Conservation (phyloP, 1,140 invertebrate genomes). For the Charaxes varanes region DNA sequence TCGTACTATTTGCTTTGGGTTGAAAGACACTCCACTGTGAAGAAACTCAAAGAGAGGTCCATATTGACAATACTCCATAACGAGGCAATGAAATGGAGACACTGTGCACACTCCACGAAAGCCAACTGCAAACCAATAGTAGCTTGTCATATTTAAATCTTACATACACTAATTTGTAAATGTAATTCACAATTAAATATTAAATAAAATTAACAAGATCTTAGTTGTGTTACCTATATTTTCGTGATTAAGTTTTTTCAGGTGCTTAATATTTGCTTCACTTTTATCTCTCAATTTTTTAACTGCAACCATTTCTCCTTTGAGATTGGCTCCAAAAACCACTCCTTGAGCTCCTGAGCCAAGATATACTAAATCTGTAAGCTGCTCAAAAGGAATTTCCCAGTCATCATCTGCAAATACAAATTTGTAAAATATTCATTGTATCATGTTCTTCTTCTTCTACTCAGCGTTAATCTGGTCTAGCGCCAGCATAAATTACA, state of each 20-base stretch:
- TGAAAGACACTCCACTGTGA: conserved; percentile 83
- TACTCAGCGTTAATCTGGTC: no score
- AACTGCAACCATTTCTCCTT: conserved; percentile 92
- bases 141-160: background rate
- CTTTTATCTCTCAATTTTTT: conserved; percentile 96
- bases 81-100: conserved; percentile 94
- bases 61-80: conserved; percentile 98
- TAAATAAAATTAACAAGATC: no score
- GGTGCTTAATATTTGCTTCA: conserved; percentile 96
- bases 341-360: conserved; percentile 97
- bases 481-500: no score
- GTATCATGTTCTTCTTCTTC: no score
- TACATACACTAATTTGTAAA: background rate
- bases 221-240: conserved; percentile 92
- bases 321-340: conserved; percentile 92
- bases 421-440: background rate
- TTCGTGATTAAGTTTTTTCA: conserved; percentile 95
- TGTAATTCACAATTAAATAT: no score
- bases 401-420: conserved; percentile 89
- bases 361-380: conserved; percentile 93
- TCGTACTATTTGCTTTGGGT: conserved; percentile 87
- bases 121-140: conserved; percentile 76
- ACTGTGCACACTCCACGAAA: conserved; percentile 97
- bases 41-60: conserved; percentile 95
- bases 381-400: conserved; percentile 96